Conservation (phyloP, 1,140 invertebrate species). For the Meloidogyne exigua region DNA sequence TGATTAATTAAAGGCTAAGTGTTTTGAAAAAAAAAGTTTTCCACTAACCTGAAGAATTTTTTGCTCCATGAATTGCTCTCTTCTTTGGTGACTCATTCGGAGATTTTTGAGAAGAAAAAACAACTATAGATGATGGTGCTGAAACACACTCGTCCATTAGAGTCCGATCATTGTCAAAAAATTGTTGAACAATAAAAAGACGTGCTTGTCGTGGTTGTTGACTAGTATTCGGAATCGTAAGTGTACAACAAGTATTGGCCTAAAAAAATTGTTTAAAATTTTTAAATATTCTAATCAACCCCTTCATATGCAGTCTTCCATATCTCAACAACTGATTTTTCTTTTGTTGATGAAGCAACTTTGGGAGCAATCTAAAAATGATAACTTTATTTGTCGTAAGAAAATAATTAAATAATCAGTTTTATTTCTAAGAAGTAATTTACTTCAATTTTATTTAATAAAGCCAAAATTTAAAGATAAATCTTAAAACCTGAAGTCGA, state of each 20-base stretch:
- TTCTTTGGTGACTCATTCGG: constrained; percentile 49
- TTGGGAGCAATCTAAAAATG: constrained; percentile 37
- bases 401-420: no score
- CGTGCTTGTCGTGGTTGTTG: constrained; percentile 47
- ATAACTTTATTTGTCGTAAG: no score
- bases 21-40: neutral
- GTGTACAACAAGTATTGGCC: constrained; percentile 42
- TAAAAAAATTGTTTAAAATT: neutral
- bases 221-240: constrained; percentile 33
- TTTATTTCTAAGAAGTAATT: no score
- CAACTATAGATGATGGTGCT: constrained; percentile 48
- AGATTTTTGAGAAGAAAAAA: constrained; percentile 38
- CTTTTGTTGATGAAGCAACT: constrained; percentile 29
- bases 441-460: no score
- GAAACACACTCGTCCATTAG: constrained; percentile 44
- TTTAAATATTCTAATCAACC: neutral
- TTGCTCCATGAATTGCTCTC: constrained; percentile 13
- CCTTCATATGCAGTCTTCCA: constrained; percentile 59
- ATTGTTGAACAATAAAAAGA: constrained; percentile 51
- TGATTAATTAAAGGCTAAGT: neutral
- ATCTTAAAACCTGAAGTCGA: constrained; percentile 53
- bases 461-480: no score
- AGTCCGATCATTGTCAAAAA: constrained; percentile 2
- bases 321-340: constrained; percentile 40
- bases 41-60: constrained; percentile 9